These are phyloP conservation scores for roundworm (Caenorhabditis elegans) DNA, from an alignment of 1,140 invertebrate genomes.

Conservation along the genomic window DNA sequence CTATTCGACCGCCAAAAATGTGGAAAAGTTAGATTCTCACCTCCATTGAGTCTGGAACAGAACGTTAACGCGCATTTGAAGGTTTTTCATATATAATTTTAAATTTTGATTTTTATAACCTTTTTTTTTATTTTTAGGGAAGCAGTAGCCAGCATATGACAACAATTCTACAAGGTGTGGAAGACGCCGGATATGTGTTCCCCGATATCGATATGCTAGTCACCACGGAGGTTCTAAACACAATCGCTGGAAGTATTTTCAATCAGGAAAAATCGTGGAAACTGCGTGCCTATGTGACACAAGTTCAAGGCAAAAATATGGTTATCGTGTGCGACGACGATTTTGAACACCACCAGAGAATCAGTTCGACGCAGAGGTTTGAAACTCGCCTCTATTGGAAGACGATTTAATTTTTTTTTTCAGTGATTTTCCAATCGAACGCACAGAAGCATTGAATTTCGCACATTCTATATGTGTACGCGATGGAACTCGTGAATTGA, in stretches of 20 bases:
- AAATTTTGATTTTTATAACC: too few relatives aligned
- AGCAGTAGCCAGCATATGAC: slow-evolving; percentile 9
- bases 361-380: too few relatives aligned
- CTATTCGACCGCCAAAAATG: too few relatives aligned
- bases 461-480: background rate
- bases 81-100: too few relatives aligned
- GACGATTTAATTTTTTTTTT: too few relatives aligned
- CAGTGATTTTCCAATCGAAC: background rate
- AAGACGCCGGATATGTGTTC: background rate
- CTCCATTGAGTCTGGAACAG: too few relatives aligned
- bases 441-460: background rate
- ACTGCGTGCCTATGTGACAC: background rate
- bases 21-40: too few relatives aligned
- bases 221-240: background rate
- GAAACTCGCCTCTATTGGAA: too few relatives aligned
- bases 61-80: too few relatives aligned
- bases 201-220: background rate
- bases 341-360: too few relatives aligned
- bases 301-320: background rate
- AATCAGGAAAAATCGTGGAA: background rate
- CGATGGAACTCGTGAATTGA: too few relatives aligned
- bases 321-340: slow-evolving; percentile 7
- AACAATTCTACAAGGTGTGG: background rate
- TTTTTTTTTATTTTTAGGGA: background rate
- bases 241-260: background rate